Evolutionary conservation across 2,113 vertebrate species (phyloP), one percentile per base, ranked within the genome.

Genomic region (Gobiocypris rarus): DNA sequence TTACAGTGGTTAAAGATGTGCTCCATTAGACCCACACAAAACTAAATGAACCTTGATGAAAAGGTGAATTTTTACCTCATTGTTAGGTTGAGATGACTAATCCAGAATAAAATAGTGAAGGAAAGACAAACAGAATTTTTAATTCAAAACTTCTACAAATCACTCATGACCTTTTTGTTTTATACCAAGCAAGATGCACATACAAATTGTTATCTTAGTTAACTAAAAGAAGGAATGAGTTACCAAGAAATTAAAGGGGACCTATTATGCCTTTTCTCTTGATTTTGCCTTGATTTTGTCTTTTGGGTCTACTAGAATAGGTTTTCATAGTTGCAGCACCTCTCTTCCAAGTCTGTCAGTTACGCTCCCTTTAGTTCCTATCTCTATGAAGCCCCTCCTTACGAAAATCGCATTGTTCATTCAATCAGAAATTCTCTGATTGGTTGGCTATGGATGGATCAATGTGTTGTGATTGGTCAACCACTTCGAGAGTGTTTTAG

Each of bases 61-160:
- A n/a, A 78, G 26, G 43, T 70, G 50, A n/a, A 48, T 78, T 61
- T 71, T 82, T 82, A 83, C 48, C 86, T 84, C 83, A 45, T 59
- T 73, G 45, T 82, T 48, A 78, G 54, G 63, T 59, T 84, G 69
- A 84, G 83, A 84, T 31, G 78, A 84, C 83, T 82, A 87, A 86
- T 86, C 69, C 82, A 86, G 76, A 69, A 85, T 48, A 84, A 84
- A 58, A 82, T 76, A 58, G 79, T 85, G 13, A 82, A 78, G 65
- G 43, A 83, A 86, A 61, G 26, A 82, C 80, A 82, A 54, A 81
- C 70, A 69, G 0, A 56, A 70, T 69, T 52, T 80, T 45, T 34
- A 52, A 81, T 65, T 65, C 75, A 78, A 41, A 76, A 38, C 74
- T 13, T 76, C 74, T 56, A 76, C 2, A 58, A 75, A 22, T 31